phyloP scores from a whole-genome alignment of 2,888 invertebrate species.

The Tinea pellionella region DNA sequence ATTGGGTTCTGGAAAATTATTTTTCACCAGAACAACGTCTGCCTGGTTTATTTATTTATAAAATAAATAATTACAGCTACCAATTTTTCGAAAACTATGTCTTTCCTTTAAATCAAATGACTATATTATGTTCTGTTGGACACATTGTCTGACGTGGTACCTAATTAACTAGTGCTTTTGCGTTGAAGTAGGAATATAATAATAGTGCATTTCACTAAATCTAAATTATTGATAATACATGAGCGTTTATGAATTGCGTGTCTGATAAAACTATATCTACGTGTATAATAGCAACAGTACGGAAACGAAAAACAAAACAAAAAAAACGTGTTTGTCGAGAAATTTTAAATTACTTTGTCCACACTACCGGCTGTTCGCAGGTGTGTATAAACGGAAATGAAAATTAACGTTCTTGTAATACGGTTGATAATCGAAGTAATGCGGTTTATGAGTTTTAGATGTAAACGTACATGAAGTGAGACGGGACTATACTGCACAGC shows the following conservation, averaged over 20 bases:
- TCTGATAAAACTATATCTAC: background rate
- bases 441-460: background rate
- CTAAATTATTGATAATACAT: background rate
- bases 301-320: background rate
- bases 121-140: no score
- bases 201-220: no score
- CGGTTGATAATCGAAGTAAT: background rate
- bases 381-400: background rate
- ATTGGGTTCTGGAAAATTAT: no score
- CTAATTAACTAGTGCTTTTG: no score
- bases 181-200: no score
- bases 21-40: no score
- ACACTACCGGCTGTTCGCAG: background rate
- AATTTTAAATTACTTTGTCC: background rate
- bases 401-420: background rate
- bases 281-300: background rate
- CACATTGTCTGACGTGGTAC: no score
- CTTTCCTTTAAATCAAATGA: no score
- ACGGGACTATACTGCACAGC: background rate
- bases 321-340: background rate
- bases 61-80: no score
- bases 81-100: no score
- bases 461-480: background rate
- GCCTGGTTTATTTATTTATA: no score
- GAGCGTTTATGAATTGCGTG: background rate